These are phyloP conservation scores for Notodromas monacha DNA, from an alignment of 2,888 invertebrate species.

Conservation along the genomic window DNA sequence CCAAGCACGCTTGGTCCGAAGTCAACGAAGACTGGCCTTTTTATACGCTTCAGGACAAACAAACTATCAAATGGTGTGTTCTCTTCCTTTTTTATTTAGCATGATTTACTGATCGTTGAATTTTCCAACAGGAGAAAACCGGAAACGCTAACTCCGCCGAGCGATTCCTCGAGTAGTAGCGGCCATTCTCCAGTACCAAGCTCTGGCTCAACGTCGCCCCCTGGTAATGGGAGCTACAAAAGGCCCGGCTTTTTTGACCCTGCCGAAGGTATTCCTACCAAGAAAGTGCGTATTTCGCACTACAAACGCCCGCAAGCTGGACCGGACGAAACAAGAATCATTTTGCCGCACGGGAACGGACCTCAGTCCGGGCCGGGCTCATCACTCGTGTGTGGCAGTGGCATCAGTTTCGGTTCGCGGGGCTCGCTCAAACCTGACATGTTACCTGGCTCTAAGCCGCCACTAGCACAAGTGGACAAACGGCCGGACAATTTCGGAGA, in stretches of 20 bases:
- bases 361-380: too few species aligned
- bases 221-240: neutral
- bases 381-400: too few species aligned
- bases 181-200: constrained; percentile 33
- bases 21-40: constrained; percentile 78
- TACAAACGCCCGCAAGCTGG: constrained; percentile 27
- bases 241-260: constrained; percentile 5
- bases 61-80: constrained; percentile 8
- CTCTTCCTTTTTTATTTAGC: constrained; percentile 1
- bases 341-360: too few species aligned
- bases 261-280: constrained; percentile 22
- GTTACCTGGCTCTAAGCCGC: too few species aligned
- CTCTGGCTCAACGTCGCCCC: constrained; percentile 15
- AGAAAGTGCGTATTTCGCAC: constrained; percentile 59
- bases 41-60: constrained; percentile 59
- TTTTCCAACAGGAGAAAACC: constrained; percentile 34
- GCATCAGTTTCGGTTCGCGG: too few species aligned
- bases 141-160: constrained; percentile 58
- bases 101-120: neutral
- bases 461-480: too few species aligned
- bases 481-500: too few species aligned
- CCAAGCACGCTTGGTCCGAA: constrained; percentile 62
- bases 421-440: too few species aligned
- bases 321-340: too few species aligned
- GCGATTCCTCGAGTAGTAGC: constrained; percentile 42